These are phyloP conservation scores for Sitta carolinensis DNA, from an alignment of 2,797 vertebrate genomes.

Conservation along the genomic window DNA sequence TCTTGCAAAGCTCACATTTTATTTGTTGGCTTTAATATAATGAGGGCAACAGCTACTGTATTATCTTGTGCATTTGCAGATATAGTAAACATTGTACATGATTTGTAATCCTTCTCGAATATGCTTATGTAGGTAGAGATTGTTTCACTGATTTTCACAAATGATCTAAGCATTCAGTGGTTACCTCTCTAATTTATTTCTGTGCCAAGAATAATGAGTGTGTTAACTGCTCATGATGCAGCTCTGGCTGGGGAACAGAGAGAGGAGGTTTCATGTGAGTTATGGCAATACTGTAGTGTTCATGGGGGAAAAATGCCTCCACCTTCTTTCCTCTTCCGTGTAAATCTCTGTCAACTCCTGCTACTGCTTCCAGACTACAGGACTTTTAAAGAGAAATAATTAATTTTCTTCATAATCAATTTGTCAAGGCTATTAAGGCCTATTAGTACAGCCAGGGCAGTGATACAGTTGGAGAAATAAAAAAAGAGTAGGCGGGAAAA, in stretches of 20 bases:
- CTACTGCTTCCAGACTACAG: not conserved
- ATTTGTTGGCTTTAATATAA: not conserved
- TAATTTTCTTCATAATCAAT: constrained; percentile 13
- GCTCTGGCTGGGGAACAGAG: not conserved
- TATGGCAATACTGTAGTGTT: not conserved
- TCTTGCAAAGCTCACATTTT: constrained; percentile 11
- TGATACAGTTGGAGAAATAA: not conserved
- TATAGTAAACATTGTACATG: not conserved
- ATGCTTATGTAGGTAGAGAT: constrained; percentile 15
- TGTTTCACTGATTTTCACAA: constrained; percentile 15
- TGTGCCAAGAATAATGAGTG: constrained; percentile 12
- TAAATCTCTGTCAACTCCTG: not conserved
- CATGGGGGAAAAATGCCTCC: not conserved
- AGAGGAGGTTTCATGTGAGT: not conserved
- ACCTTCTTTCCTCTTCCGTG: not conserved
- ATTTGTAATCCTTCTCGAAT: not conserved
- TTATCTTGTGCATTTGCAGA: not conserved
- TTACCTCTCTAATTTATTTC: not conserved
- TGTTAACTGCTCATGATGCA: not conserved
- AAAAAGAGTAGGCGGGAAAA: not conserved
- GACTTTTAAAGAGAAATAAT: constrained; percentile 10
- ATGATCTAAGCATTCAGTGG: not conserved
- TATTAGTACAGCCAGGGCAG: not conserved
- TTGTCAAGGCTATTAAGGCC: not conserved
- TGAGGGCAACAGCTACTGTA: not conserved